Base-by-base conservation (phyloP, 2,797 vertebrate species). In the Leptoclinus maculatus region DNA sequence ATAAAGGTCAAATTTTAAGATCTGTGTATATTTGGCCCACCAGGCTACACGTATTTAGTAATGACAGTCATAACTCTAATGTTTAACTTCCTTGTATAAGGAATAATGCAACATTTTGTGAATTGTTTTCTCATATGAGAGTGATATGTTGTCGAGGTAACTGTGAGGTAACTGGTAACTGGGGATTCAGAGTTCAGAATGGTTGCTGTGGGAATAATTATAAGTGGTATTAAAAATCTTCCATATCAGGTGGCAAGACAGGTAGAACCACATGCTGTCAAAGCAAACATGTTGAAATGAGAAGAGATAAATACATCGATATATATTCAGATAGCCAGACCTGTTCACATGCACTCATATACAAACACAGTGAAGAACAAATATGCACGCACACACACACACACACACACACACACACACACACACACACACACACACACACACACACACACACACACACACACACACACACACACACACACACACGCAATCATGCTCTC, bases 341-440 rank as follows among this genome's bases (percentile, higher is more conserved):
- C 16, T 59, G 71, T 39, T 75, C 81, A 64, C 58, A 38, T 39
- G 63, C 16, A 7, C 19, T 41, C 47, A 68, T 59, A 56, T 19
- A 73, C 39, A 87, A 78, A 80, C 39, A 71, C 29, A 43, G 43
- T 36, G 36, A 13, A 25, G 49, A 63, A 69, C 25, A 84, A 80
- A 39, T 59, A 51, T 23, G n/a, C 64, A 36, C 32, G n/a, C 57
- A 5, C 29, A 25, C 41, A 63, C 51, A 36, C 53, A 36, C 56
- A 21, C 56, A 62, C 56, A n/a, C 13, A 39, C 83, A 56, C 57
- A 39, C 54, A 51, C 2, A 3, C 32, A 53, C 39, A 64, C 51
- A 54, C 36, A 87, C 80, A 79, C 29, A 53, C 39, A 64, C 51
- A 54, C 36, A 87, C 80, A 79, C 29, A 39, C 83, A 56, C 57